Conservation (phyloP, 2,113 vertebrate species). For the Uria aalge region DNA sequence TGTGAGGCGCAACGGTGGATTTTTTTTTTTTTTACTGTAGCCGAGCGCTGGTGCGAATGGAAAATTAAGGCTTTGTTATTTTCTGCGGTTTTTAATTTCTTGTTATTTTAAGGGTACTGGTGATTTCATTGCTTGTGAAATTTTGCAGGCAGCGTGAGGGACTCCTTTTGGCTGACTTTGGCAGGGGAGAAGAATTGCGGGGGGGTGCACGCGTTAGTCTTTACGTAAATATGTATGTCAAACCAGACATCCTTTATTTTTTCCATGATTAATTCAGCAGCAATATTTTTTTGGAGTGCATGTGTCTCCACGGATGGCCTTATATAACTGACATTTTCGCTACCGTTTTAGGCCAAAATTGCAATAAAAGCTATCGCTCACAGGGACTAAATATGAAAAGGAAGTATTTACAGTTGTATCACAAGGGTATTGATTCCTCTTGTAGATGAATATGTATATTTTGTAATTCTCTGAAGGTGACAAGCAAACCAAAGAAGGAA, state of each 20-base stretch:
- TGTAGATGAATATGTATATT: neutral
- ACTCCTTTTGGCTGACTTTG: neutral
- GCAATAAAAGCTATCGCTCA: neutral
- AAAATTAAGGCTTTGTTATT: neutral
- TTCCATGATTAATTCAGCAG: neutral
- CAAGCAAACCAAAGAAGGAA: rapidly evolving
- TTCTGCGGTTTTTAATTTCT: neutral
- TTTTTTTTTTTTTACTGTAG: no score
- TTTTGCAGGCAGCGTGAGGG: neutral
- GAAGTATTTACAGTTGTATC: neutral
- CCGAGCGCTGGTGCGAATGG: neutral
- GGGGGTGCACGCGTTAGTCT: neutral
- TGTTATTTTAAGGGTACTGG: neutral
- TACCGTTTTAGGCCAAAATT: neutral
- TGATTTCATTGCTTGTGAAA: neutral
- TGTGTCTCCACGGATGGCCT: neutral
- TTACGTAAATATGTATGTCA: neutral
- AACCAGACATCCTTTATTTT: neutral
- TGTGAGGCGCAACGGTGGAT: rapidly evolving
- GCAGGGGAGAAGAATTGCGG: neutral
- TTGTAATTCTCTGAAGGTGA: neutral
- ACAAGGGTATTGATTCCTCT: neutral
- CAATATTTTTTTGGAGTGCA: neutral
- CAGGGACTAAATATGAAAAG: neutral
- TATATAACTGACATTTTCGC: constrained; percentile 53